Evolutionary conservation across 2,888 invertebrate species (phyloP).

Genomic region (Monopis laevigella): DNA sequence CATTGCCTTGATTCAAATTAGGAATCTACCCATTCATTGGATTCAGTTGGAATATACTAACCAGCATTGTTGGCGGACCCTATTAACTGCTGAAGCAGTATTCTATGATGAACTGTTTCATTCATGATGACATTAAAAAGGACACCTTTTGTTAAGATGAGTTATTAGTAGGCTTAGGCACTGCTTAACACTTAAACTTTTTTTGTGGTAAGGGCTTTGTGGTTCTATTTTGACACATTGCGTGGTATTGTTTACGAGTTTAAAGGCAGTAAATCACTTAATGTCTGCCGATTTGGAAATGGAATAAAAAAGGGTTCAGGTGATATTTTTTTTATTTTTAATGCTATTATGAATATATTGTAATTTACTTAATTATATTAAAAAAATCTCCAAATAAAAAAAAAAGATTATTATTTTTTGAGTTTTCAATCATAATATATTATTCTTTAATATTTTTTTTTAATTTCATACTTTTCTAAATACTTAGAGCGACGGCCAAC

Average conservation of each 20-base stretch:
- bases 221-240: conserved; percentile 62
- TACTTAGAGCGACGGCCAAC: no score
- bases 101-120: conserved; percentile 51
- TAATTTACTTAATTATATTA: no score
- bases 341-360: no score
- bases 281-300: no score
- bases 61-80: conserved; percentile 21
- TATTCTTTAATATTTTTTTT: no score
- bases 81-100: conserved; percentile 65
- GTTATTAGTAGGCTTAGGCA: conserved; percentile 30
- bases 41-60: neutral
- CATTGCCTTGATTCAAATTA: neutral
- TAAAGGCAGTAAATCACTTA: conserved; percentile 50
- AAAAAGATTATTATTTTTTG: no score
- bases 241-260: conserved; percentile 49
- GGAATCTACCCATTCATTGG: neutral
- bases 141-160: conserved; percentile 39
- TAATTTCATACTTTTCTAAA: no score
- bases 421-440: no score
- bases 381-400: no score
- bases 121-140: conserved; percentile 19
- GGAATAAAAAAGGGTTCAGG: no score
- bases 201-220: conserved; percentile 41
- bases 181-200: conserved; percentile 19
- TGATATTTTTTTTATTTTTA: no score